These are phyloP conservation scores for Furcula furcula DNA, from an alignment of 2,888 invertebrate genomes.

Conservation along the genomic window DNA sequence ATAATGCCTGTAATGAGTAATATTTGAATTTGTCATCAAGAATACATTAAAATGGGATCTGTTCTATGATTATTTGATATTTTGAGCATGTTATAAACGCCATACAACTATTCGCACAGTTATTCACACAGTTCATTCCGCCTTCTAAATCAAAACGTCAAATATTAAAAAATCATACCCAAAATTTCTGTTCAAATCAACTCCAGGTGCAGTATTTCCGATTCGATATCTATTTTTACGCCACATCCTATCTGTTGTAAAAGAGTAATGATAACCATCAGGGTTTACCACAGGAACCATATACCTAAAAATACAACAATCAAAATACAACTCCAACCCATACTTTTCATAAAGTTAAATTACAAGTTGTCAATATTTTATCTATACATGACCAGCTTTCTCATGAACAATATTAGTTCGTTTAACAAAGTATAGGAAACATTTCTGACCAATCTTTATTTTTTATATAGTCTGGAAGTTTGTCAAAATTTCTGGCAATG, in stretches of 20 bases:
- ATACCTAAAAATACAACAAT: slow-evolving; percentile 83
- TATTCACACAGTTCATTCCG: too few species aligned
- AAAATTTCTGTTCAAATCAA: slow-evolving; percentile 93
- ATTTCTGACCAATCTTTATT: slow-evolving; percentile 89
- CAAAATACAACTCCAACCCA: too few species aligned
- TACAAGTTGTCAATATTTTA: too few species aligned
- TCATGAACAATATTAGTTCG: too few species aligned
- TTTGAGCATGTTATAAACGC: too few species aligned
- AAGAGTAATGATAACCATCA: slow-evolving; percentile 93
- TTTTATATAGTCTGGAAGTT: slow-evolving; percentile 84
- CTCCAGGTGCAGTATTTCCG: slow-evolving; percentile 83
- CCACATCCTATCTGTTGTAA: slow-evolving; percentile 90
- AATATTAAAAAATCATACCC: slow-evolving; percentile 57
- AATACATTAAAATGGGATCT: too few species aligned
- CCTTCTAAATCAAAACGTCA: too few species aligned
- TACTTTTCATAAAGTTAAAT: too few species aligned
- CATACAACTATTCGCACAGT: too few species aligned
- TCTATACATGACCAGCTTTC: neutral
- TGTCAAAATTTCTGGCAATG: slow-evolving; percentile 86
- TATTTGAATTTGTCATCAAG: neutral
- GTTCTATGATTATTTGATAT: too few species aligned
- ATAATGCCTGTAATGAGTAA: slow-evolving; percentile 37
- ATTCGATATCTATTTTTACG: slow-evolving; percentile 85
- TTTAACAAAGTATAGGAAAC: too few species aligned
- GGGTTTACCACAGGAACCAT: slow-evolving; percentile 89